Conservation (phyloP, 2,113 vertebrate species). For the Eublepharis macularius region DNA sequence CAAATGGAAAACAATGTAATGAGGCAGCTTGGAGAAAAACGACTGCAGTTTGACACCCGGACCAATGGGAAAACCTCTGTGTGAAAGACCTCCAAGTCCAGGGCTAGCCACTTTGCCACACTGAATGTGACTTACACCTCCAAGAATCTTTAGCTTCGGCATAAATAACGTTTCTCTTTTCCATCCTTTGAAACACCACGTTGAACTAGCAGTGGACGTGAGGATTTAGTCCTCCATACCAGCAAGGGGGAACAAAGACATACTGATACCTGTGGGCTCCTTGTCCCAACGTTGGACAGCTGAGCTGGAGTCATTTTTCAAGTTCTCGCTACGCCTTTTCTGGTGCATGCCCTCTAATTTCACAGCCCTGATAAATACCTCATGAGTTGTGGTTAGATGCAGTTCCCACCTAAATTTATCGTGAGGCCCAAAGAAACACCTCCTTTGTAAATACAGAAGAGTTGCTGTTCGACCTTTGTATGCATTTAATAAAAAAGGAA, state of each 20-base stretch:
- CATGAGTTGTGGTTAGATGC: conserved; percentile 7
- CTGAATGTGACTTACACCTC: no score
- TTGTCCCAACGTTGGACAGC: neutral
- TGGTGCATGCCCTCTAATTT: conserved; percentile 38
- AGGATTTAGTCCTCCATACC: neutral
- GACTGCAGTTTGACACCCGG: no score
- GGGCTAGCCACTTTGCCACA: no score
- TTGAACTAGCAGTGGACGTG: neutral
- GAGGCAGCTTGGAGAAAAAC: no score
- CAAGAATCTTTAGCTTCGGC: no score
- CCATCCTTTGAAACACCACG: no score
- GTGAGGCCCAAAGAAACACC: conserved; percentile 38
- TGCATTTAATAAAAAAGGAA: neutral
- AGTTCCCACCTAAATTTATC: conserved; percentile 38
- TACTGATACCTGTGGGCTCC: neutral
- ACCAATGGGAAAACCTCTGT: no score
- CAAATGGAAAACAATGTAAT: no score
- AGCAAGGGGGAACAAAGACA: neutral
- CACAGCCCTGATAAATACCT: conserved; percentile 14
- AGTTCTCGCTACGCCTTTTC: conserved; percentile 29
- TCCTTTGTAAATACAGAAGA: conserved; percentile 51
- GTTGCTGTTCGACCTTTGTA: conserved; percentile 27
- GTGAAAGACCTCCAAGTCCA: no score
- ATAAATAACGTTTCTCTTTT: no score
- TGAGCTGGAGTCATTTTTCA: conserved; percentile 15